Percentiles rank a stretch among this genome's conserved stretches.
phyloP scores from a whole-genome alignment of 2,888 invertebrate genomes.

The Crepidodera aurea region DNA sequence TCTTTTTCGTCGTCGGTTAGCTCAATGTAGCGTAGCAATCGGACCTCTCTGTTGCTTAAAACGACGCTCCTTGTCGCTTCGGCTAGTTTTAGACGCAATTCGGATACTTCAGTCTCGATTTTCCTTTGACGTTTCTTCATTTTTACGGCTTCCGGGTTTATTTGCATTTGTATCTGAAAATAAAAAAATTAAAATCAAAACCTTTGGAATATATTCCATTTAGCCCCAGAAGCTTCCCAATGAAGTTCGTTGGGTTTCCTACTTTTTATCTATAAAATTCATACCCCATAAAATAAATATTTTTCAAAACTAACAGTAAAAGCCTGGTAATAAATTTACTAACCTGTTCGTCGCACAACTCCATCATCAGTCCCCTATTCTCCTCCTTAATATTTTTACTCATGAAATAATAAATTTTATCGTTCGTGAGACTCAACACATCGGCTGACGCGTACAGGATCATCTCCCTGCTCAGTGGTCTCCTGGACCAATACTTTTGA shows the following conservation, averaged over 20 bases:
- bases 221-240: too few species aligned
- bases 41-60: constrained; percentile 89
- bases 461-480: constrained; percentile 91
- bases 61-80: constrained; percentile 87
- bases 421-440: constrained; percentile 85
- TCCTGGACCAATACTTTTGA: constrained; percentile 85
- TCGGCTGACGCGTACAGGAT: constrained; percentile 90
- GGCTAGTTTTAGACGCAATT: constrained; percentile 81
- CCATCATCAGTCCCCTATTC: constrained; percentile 76
- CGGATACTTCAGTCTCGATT: constrained; percentile 89
- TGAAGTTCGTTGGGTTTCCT: too few species aligned
- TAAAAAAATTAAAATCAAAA: background rate
- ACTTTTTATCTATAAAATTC: too few species aligned
- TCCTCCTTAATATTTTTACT: constrained; percentile 75
- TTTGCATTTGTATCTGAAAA: constrained; percentile 74
- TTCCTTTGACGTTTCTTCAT: constrained; percentile 88
- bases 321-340: too few species aligned
- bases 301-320: too few species aligned
- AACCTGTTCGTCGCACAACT: constrained; percentile 86
- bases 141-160: constrained; percentile 86
- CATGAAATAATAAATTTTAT: constrained; percentile 81
- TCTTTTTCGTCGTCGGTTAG: constrained; percentile 92
- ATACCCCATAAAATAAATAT: too few species aligned
- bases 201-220: too few species aligned
- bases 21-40: constrained; percentile 83